Base-by-base conservation (phyloP, 2,888 invertebrate genomes). In the Drosophila testacea region DNA sequence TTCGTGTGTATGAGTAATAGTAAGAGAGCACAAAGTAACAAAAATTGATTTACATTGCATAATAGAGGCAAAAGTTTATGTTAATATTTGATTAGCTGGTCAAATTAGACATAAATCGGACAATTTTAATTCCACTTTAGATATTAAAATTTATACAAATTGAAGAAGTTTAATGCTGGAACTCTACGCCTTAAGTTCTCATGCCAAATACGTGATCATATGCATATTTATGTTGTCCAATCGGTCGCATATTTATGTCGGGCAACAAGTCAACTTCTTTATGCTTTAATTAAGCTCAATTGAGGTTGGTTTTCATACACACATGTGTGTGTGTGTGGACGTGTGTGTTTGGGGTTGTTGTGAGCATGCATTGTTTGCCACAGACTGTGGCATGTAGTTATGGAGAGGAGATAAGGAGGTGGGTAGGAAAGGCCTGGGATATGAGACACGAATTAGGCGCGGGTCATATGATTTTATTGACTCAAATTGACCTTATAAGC, bases 231-330 rank as follows among this genome's bases (percentile, higher is more conserved):
- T 73, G 38, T 39, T 13, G 28, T 30, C 38, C 30, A 6, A 30
- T 44, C 30, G 34, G 42, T 27, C n/a, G 36, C 59, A 54, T 66
- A 59, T 68, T 65, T 61, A 66, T 62, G 61, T 44, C 57, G 52
- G 36, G 62, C 68, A 22, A 52, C 56, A 77, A 75, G 66, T 75
- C 61, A 83, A 86, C 83, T 84, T 85, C 85, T 85, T 89, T 83
- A 85, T 90, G 74, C 84, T 76, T 89, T 79, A 89, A 89, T 89
- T 89, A 89, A 89, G 78, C 75, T 88, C 89, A 89, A 90, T 89
- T 89, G 71, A 77, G 54, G 34, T 66, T 38, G 39, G 27, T 41
- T 60, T 11, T 51, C n/a, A n/a, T 27, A 27, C 6, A 6, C 13
- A 6, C 9, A 10, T n/a, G 36, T 54, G 52, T 57, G 55, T 48